Percentiles rank a stretch among this genome's conserved stretches.
Evolutionary conservation across 2,113 vertebrate species (phyloP).

Genomic region (Odobenus rosmarus): DNA sequence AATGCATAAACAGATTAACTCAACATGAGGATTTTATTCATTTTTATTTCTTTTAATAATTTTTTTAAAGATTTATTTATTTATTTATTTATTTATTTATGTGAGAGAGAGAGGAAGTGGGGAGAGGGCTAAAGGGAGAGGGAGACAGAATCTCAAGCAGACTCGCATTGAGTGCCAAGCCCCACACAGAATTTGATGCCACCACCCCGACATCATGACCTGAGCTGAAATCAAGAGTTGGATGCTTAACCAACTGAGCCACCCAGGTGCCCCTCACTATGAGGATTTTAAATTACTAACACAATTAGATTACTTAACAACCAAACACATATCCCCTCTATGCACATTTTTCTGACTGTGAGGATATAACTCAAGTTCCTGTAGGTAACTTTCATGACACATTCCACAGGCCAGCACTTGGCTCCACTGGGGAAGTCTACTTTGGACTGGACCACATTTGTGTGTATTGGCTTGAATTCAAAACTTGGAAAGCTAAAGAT

Average conservation of each 20-base stretch:
- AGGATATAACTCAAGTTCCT: not conserved
- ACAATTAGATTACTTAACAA: not conserved
- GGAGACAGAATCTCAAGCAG: not conserved
- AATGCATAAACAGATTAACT: not conserved
- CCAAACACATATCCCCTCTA: not conserved
- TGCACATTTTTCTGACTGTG: slow-evolving; percentile 31
- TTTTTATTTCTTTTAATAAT: too few species aligned
- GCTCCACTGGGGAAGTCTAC: not conserved
- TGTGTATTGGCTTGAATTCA: not conserved
- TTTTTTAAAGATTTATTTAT: too few species aligned
- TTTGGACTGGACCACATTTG: not conserved
- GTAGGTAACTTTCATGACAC: not conserved
- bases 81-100: too few species aligned
- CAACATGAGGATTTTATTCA: not conserved
- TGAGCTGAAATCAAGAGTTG: not conserved
- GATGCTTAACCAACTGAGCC: not conserved
- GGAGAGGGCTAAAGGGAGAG: not conserved
- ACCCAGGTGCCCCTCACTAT: not conserved
- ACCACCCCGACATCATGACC: not conserved
- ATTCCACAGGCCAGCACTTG: not conserved
- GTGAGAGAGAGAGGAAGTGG: not conserved
- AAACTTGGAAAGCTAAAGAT: slow-evolving; percentile 29
- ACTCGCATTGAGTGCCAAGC: too few species aligned
- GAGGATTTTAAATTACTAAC: slow-evolving; percentile 46
- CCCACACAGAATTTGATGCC: not conserved